Base-by-base conservation (phyloP, 2,113 vertebrate species). In the Oryzias melastigma region DNA sequence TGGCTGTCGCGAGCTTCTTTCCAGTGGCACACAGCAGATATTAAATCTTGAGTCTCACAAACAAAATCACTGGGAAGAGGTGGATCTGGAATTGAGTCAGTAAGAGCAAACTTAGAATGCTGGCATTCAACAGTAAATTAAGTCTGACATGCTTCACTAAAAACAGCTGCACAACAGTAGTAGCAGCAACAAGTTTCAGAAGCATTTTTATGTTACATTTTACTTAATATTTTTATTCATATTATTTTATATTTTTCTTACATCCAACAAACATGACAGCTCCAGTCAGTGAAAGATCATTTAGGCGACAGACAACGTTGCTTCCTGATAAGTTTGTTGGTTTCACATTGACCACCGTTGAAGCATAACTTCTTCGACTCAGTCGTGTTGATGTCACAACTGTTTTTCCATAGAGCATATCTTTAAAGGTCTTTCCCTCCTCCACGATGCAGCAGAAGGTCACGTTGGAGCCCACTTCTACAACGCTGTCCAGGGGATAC, bases 371-470 rank as follows among this genome's bases (percentile, higher is more conserved):
- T 52, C 89, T 79, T 19, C 84, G 70, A 52, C 91, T 92, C 42
- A 93, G 62, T 7, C 49, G 68, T 5, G 54, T 88, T 15, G 22
- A 17, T 13, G 50, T 65, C 75, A 90, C 16, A 13, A 1, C 0
- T 1, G 6, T 24, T 0, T 0, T n/a, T 1, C 10, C 7, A 5
- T 79, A 86, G 1, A 0, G 0, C 0, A 92, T 70, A 0, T 1
- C 10, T 5, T 14, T 14, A 1, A 90, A 82, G 7, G 0, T 0
- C 4, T 4, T 13, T 13, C 80, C 62, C 52, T 88, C 82, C 1
- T 18, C 42, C 41, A 89, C 50, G 7, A 93, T 88, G 63, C 92
- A 93, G 63, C 92, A 93, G 81, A 92, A 87, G 1, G 83, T 90
- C 49, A 75, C 75, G 48, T 74, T 89, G 59, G 65, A 6, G 10